Evolutionary conservation across 23 tunicate species (phyloP).

Genomic region (Ciona savignyi): DNA sequence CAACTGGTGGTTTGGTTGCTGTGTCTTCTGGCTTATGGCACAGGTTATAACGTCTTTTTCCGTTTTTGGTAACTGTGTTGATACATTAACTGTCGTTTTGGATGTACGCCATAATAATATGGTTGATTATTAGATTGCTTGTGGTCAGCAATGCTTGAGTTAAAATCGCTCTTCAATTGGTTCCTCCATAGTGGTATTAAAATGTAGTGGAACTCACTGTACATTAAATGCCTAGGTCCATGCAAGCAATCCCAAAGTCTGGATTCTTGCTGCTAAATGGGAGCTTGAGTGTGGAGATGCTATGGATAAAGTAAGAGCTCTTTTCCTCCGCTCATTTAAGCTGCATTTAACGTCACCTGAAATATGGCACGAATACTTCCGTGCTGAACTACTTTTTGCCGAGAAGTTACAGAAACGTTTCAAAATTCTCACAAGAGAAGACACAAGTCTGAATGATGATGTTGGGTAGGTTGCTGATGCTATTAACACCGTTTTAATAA

Average conservation of each 20-base stretch:
- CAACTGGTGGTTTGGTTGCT: too few species aligned
- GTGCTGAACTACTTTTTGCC: conserved; percentile 58
- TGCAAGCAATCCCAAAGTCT: conserved; percentile 51
- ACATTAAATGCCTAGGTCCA: conserved; percentile 75
- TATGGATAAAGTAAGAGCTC: conserved; percentile 37
- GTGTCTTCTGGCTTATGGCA: too few species aligned
- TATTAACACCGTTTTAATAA: too few species aligned
- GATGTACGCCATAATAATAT: too few species aligned
- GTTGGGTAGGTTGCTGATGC: neutral
- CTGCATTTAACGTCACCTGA: conserved; percentile 39
- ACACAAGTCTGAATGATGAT: neutral
- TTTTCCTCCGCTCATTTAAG: conserved; percentile 49
- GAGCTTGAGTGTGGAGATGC: conserved; percentile 51
- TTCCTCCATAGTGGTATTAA: too few species aligned
- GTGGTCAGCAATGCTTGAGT: too few species aligned
- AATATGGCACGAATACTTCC: conserved; percentile 64
- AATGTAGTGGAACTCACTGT: too few species aligned
- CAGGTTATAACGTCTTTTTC: too few species aligned
- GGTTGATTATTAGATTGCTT: too few species aligned
- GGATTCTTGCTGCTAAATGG: conserved; percentile 93
- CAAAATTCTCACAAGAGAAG: conserved; percentile 6
- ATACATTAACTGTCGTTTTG: too few species aligned
- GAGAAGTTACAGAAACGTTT: conserved; percentile 35
- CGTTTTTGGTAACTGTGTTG: too few species aligned
- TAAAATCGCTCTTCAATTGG: too few species aligned